Percentiles rank a stretch among this genome's conserved stretches.
These are phyloP conservation scores for Montifringilla adamsi DNA, from an alignment of 2,113 vertebrate genomes.

Conservation along the genomic window DNA sequence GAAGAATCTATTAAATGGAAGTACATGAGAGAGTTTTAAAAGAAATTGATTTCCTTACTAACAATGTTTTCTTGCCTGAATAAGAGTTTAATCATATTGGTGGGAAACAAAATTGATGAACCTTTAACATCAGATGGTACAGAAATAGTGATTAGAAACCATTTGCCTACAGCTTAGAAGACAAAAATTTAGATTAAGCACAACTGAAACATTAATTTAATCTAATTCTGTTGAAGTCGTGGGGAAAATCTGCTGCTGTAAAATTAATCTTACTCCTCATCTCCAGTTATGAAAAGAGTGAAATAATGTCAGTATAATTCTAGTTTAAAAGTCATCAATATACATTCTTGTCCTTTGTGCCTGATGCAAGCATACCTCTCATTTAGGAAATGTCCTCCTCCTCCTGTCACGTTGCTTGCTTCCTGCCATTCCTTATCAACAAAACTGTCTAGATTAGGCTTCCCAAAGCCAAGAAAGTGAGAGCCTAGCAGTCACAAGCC, in stretches of 20 bases:
- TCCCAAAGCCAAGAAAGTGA: neutral
- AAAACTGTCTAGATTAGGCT: neutral
- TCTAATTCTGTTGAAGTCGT: slow-evolving; percentile 49
- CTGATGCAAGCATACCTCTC: neutral
- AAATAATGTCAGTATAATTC: slow-evolving; percentile 3
- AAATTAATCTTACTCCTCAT: slow-evolving; percentile 43
- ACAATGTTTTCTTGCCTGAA: slow-evolving; percentile 39
- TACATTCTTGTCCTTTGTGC: neutral
- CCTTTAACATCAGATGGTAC: slow-evolving; percentile 20
- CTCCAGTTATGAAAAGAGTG: neutral
- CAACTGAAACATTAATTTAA: slow-evolving; percentile 55
- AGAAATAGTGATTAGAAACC: slow-evolving; percentile 49
- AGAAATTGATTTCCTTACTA: slow-evolving; percentile 54
- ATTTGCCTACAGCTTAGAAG: slow-evolving; percentile 40
- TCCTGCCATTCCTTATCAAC: neutral
- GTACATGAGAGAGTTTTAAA: slow-evolving; percentile 33
- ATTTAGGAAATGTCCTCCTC: neutral
- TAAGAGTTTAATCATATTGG: slow-evolving; percentile 54
- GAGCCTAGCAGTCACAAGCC: neutral
- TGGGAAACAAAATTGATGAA: slow-evolving; percentile 43
- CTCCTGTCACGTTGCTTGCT: neutral
- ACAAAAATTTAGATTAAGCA: slow-evolving; percentile 61
- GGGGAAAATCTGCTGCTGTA: slow-evolving; percentile 39
- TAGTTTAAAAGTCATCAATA: neutral
- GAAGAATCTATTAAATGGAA: slow-evolving; percentile 25